Base-by-base conservation (phyloP, 1,140 invertebrate species). In the Lasioglossum baleicum region DNA sequence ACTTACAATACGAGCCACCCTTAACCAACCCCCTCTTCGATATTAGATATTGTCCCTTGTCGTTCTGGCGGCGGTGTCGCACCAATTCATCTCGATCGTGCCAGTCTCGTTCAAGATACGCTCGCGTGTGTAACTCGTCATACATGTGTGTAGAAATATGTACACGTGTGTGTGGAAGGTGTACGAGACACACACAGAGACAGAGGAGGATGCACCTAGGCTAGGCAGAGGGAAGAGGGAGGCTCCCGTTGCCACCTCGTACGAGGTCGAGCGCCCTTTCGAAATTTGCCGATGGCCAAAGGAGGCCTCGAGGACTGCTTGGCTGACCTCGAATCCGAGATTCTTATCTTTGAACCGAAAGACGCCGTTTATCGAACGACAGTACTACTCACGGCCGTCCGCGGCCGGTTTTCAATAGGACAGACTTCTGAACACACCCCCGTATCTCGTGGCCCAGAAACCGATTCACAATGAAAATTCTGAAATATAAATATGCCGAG, bases 231-330 rank as follows among this genome's bases (percentile, higher is more conserved):
- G 4, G 17, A 2, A 1, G 35, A n/a, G 0, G 56, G 7, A n/a
- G 53, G 17, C 51, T 6, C 40, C 76, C 69, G 76, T 73, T 73
- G 70, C 75, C 75, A 73, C 60, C 75, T 64, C 75, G 68, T 48
- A 51, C 83, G 85, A 86, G 83, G 84, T 86, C 85, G 70, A 81
- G 80, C 81, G 85, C 86, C 87, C 88, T 88, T 89, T 89, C 80
- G 71, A 89, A 88, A 89, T 89, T 85, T 89, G 84, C 83, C 88
- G 88, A 90, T 89, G 87, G 88, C 80, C 87, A 86, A 83, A 90
- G 81, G 64, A 85, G 71, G 75, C 77, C 81, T 83, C 81, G 85
- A 85, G 77, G 64, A 85, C 80, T 69, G 80, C 83, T 85, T 78
- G 80, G 68, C 72, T 85, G 83, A 80, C 84, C 84, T 86, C 84